Base-by-base conservation (phyloP, 2,113 vertebrate genomes). In the Craseonycteris thonglongyai region DNA sequence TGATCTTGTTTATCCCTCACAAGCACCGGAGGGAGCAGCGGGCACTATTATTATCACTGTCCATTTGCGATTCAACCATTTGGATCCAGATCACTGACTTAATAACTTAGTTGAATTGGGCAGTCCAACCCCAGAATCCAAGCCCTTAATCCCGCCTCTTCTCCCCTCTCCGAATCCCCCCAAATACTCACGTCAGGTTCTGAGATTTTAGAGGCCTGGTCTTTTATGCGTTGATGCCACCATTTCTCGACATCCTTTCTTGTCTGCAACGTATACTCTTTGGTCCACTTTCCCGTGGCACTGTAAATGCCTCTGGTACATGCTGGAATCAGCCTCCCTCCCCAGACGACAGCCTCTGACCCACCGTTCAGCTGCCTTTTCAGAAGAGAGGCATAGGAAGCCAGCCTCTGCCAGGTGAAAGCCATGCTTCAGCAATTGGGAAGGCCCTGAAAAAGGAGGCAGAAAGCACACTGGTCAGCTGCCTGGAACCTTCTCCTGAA, bases 221-320 rank as follows among this genome's bases (percentile, higher is more conserved):
- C 98, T 97, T 99, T 99, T 92, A 99, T 98, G 83, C 98, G 98
- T 1, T 98, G 98, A 49, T 98, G 98, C 99, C 99, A 99, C 99
- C 99, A 99, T 38, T 90, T 97, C 97, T 99, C 99, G 19, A 99
- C 99, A 92, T 93, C 98, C 88, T 96, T 98, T 24, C 99, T 98
- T 11, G 99, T 99, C 96, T 99, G 98, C 2, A 98, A 56, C 4
- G 97, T 98, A 87, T 99, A 99, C 54, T 95, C 98, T 82, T 97
- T 99, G 15, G 99, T 98, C 99, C 99, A 99, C 58, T 98, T 97
- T 6, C 99, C 99, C 0, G 99, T 99, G 97, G 99, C 98, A 69
- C 99, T 99, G 96, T 99, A 99, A 96, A 99, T 98, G 66, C 97
- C 97, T 90, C 99, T 98, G 93, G 79, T 65, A 76, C 58, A 90